Evolutionary conservation across 2,113 vertebrate species (phyloP), one percentile per base, ranked within the genome.

Genomic region (Neogobius melanostomus): DNA sequence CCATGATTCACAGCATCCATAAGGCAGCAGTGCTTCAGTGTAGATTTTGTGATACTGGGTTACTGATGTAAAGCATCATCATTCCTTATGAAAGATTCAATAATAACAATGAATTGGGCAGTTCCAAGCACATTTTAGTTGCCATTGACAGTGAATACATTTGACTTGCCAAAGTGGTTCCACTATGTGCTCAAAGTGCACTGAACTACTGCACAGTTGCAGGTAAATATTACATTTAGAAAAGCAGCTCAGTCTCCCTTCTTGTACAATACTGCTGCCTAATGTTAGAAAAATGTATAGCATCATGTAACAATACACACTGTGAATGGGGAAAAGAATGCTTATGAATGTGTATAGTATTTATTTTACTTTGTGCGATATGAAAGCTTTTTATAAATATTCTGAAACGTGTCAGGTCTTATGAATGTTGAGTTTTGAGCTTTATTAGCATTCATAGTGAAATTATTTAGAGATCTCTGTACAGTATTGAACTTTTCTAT

Each of bases 281-380:
- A 82, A 64, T 75, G 85, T 84, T 83, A 69, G 54, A 77, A 69
- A 69, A 75, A 74, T 66, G 82, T 82, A 87, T 76, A 80, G 70
- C 85, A 84, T 46, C 76, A 75, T 71, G 57, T 81, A 75, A 75
- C 80, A 66, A 72, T 77, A 80, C 71, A 86, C 80, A 84, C 76
- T 87, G 84, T 87, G 72, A 85, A 82, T 73, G 65, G 28, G 53
- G 71, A 11, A 75, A 59, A 65, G 47, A 61, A 64, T 75, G 74
- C 66, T 80, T 70, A 68, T 79, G 74, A 69, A 90, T 43, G 79
- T 92, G 90, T 92, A 92, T 84, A 92, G 89, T 91, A 93, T 92
- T 93, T 92, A 91, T 91, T 93, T 90, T 85, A 86, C 83, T 90
- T 82, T 82, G 82, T 65, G 75, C 81, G 77, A 71, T 66, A 79